phyloP scores from a whole-genome alignment of 2,113 vertebrate genomes.

The Colius striatus region DNA sequence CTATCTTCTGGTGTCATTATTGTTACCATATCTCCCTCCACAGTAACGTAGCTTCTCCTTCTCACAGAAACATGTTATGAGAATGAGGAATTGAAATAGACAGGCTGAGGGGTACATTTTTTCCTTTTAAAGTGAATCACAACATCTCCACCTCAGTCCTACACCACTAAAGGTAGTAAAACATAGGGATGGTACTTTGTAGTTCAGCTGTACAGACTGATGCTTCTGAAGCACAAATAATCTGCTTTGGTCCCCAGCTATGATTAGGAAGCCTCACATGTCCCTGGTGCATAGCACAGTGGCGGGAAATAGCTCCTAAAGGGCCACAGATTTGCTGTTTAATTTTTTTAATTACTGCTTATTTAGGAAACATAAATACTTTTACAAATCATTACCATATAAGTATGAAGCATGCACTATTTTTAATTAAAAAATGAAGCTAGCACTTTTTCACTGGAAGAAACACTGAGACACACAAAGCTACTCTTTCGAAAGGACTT shows the following conservation, averaged over 20 bases:
- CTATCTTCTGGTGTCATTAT: not conserved
- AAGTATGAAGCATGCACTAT: conserved; percentile 18
- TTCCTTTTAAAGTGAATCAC: not conserved
- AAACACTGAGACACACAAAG: not conserved
- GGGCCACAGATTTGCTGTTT: conserved; percentile 50
- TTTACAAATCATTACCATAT: conserved; percentile 51
- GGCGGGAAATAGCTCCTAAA: conserved; percentile 59
- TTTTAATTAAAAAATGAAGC: conserved; percentile 61
- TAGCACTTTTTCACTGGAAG: conserved; percentile 2
- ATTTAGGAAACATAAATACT: conserved; percentile 69
- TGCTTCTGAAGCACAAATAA: conserved; percentile 50
- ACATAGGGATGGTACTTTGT: not conserved
- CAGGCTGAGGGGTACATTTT: not conserved
- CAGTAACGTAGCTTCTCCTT: not conserved
- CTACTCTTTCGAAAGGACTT: not conserved
- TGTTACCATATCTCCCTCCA: not conserved
- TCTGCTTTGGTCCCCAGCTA: conserved; percentile 46
- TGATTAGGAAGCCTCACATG: conserved; percentile 29
- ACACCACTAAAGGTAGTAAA: not conserved
- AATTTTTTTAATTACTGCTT: conserved; percentile 66
- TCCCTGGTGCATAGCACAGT: conserved; percentile 42
- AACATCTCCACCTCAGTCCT: not conserved
- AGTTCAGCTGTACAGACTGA: not conserved
- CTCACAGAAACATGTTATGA: not conserved
- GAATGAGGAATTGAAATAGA: not conserved